Evolutionary conservation across 2,888 invertebrate genomes (phyloP), one percentile per base, ranked within the genome.

Genomic region (Sminthurinus aureus): DNA sequence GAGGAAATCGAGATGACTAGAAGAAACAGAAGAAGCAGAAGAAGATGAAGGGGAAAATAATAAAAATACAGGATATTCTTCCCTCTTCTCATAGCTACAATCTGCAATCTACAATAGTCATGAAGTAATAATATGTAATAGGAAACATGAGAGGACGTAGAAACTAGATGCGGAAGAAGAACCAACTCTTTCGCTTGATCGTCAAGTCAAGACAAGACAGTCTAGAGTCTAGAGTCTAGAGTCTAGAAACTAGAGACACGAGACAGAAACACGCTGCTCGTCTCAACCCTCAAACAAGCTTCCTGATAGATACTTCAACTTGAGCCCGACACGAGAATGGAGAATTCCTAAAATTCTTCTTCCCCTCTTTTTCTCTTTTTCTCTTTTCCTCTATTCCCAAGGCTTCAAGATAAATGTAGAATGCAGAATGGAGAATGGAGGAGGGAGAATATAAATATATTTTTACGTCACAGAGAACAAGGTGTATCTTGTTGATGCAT

Each of bases 281-380:
- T 71, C 71, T 71, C 38, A 38, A 38, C 3, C 1, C 38, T 38
- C 38, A 24, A 71, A 71, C 71, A 71, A 71, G 71, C 71, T 71
- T 71, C 71, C 71, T 71, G 71, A 71, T 24, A 71, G 71, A 18
- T 71, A 71, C 71, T 71, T 22, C 67, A n/a, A 69, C 22, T 71
- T 26, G 9, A 38, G 38, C 6, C 38, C 6, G 38, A 38, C 1
- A 38, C 38, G 6, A 38, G 38, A 38, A 38, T 24, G 24, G 71
- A 71, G 71, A 71, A 71, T 71, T 71, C 71, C 71, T 71, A 71
- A 71, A 71, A 71, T 71, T 71, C 24, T 71, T 24, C 26, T 26
- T 13, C 71, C 24, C 18, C 58, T 58, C 18, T 58, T 11, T 13
- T 52, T 13, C 13, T 52, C 58, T 58, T 11, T 58, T 15, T 58